Conservation (phyloP, 2,797 vertebrate species). For the Anguilla marmorata region DNA sequence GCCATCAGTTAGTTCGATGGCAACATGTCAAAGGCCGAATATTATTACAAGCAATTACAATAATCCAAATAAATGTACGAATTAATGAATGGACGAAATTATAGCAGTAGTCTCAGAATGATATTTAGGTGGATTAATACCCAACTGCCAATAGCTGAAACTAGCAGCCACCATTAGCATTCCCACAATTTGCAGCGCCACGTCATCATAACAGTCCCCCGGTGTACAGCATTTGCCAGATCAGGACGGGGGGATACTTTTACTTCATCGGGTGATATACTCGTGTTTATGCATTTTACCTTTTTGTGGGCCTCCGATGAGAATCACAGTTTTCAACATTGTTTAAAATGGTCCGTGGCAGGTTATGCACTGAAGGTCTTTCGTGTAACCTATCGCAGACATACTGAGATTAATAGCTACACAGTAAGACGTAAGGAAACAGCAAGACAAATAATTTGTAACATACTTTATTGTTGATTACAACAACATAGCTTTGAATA, state of each 20-base stretch:
- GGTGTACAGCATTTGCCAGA: background rate
- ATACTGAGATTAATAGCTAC: background rate
- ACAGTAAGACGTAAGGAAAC: background rate
- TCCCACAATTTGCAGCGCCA: conserved; percentile 4
- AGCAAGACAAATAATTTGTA: background rate
- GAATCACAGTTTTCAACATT: conserved; percentile 90
- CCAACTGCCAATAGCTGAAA: background rate
- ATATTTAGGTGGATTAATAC: background rate
- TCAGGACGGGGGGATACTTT: background rate
- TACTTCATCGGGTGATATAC: background rate
- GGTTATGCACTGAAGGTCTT: background rate
- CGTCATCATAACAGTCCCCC: conserved; percentile 13
- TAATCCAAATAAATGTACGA: background rate
- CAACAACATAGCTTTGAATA: background rate
- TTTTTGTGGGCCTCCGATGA: conserved; percentile 94
- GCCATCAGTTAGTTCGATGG: background rate
- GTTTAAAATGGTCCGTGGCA: conserved; percentile 26
- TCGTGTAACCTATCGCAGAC: background rate
- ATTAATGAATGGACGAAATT: background rate
- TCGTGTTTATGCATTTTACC: conserved; percentile 64
- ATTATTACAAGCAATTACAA: background rate
- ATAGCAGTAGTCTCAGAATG: background rate
- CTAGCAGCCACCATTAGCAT: background rate
- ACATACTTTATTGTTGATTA: background rate
- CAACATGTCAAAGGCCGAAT: background rate